Conservation (phyloP, 2,797 vertebrate species). For the Argentina silus region DNA sequence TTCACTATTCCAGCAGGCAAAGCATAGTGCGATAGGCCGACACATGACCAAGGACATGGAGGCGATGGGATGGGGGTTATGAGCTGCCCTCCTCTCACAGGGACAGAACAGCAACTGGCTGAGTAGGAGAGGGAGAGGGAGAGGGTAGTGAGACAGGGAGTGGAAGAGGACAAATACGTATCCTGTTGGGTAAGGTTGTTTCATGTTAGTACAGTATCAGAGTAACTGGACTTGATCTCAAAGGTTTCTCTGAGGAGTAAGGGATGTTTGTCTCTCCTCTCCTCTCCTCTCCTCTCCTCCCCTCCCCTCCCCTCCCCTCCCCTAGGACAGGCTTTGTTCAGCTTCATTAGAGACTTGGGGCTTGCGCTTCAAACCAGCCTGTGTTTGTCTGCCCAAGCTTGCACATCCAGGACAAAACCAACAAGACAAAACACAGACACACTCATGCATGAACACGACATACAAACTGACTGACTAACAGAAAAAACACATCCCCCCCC, state of each 20-base stretch:
- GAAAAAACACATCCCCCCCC: background rate
- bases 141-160: background rate
- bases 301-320: constrained; percentile 21
- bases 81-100: too few species aligned
- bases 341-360: constrained; percentile 25
- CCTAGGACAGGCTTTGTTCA: background rate
- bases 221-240: background rate
- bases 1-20: too few species aligned
- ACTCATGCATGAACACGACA: constrained; percentile 11
- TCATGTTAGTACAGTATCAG: too few species aligned
- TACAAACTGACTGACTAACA: background rate
- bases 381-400: background rate
- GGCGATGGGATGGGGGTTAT: too few species aligned
- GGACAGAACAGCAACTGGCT: background rate
- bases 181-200: too few species aligned
- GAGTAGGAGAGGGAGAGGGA: background rate
- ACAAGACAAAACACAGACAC: constrained; percentile 1
- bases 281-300: constrained; percentile 3
- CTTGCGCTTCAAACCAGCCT: background rate
- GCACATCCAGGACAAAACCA: background rate
- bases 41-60: too few species aligned
- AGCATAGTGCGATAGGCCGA: too few species aligned
- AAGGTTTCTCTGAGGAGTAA: background rate
- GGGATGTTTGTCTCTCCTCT: constrained; percentile 23
- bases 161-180: background rate